phyloP scores from a whole-genome alignment of 1,140 invertebrate species.

The Asbolus verrucosus region DNA sequence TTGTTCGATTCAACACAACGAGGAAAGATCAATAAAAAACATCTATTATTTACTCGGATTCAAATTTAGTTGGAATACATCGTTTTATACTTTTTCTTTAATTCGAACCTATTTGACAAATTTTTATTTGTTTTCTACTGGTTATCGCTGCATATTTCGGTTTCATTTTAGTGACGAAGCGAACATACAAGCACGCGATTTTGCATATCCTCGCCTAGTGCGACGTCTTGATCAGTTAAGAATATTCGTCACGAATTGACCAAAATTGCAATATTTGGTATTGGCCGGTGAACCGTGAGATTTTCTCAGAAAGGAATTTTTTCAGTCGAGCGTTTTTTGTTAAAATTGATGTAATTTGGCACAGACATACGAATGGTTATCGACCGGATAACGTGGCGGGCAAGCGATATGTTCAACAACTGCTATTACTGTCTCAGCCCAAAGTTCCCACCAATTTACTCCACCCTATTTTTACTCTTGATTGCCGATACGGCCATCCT shows the following conservation, averaged over 20 bases:
- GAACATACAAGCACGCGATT: too few relatives aligned
- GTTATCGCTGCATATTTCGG: too few relatives aligned
- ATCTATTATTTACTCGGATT: too few relatives aligned
- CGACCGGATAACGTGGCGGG: not conserved
- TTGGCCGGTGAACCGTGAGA: not conserved
- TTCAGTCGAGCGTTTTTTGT: not conserved
- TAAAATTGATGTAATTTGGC: not conserved
- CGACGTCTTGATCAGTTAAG: conserved; percentile 16
- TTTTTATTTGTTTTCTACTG: too few relatives aligned
- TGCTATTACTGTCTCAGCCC: conserved; percentile 6
- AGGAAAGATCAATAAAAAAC: too few relatives aligned
- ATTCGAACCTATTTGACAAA: too few relatives aligned
- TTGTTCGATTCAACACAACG: too few relatives aligned
- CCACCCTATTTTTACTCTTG: conserved; percentile 43
- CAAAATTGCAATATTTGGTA: too few relatives aligned
- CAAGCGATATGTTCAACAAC: conserved; percentile 6
- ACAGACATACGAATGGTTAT: not conserved
- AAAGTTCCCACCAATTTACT: conserved; percentile 41
- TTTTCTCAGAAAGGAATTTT: not conserved
- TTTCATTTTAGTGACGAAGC: too few relatives aligned
- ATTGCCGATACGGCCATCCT: conserved; percentile 38
- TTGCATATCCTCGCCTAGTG: too few relatives aligned
- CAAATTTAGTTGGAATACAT: too few relatives aligned
- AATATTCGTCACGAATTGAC: conserved; percentile 4
- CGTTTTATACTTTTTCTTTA: too few relatives aligned